Conservation (phyloP, 53 echinoderm and acorn worm genomes). For the Paracentrotus lividus region DNA sequence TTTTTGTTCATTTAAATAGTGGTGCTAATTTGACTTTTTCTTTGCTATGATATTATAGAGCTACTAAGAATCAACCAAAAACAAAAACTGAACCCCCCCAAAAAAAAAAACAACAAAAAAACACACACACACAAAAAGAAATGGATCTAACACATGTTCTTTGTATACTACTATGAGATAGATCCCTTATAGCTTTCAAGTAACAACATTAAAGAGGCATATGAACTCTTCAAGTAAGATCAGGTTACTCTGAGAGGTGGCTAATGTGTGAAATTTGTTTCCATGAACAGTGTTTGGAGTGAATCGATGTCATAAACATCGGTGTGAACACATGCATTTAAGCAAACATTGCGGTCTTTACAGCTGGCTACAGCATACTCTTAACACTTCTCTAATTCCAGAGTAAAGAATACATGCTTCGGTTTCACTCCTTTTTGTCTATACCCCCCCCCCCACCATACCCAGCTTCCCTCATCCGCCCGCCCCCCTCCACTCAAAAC, state of each 20-base stretch:
- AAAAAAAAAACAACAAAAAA: too few relatives aligned
- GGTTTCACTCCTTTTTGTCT: not conserved
- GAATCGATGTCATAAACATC: not conserved
- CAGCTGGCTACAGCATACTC: constrained; percentile 12
- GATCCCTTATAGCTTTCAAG: too few relatives aligned
- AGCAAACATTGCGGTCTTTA: constrained; percentile 24
- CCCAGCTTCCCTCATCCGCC: not conserved
- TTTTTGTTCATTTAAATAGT: too few relatives aligned
- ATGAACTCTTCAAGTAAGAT: not conserved
- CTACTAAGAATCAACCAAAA: too few relatives aligned
- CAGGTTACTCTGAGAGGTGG: not conserved
- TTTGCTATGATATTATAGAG: too few relatives aligned
- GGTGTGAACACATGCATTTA: constrained; percentile 26
- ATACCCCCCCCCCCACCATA: not conserved
- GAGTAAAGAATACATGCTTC: constrained; percentile 12
- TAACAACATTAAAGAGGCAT: not conserved
- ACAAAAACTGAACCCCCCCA: too few relatives aligned
- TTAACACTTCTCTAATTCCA: constrained; percentile 59
- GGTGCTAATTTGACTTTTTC: too few relatives aligned
- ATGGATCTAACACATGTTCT: too few relatives aligned
- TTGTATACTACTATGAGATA: too few relatives aligned
- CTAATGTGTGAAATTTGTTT: too few relatives aligned
- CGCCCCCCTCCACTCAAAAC: not conserved
- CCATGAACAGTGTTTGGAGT: not conserved
- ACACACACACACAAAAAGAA: too few relatives aligned